These are phyloP conservation scores for Olivierus martensii DNA, from an alignment of 1,140 invertebrate genomes.

Conservation along the genomic window DNA sequence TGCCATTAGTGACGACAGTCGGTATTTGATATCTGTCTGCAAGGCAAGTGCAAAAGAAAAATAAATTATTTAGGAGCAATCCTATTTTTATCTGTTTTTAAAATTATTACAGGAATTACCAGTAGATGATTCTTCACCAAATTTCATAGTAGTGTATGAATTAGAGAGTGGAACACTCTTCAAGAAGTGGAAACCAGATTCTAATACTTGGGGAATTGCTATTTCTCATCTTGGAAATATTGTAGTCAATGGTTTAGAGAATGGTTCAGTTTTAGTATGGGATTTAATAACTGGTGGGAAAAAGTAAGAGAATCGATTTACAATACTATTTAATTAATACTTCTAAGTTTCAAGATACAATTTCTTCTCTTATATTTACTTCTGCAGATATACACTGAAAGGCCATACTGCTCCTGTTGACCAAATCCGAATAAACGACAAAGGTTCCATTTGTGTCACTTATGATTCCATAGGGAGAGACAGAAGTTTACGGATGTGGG, in stretches of 20 bases:
- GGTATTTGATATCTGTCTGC: slow-evolving; percentile 44
- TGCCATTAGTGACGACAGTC: slow-evolving; percentile 69
- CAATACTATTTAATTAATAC: too few relatives aligned
- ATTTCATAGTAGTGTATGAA: slow-evolving; percentile 82
- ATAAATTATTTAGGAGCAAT: too few relatives aligned
- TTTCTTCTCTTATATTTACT: too few relatives aligned
- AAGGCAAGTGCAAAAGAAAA: slow-evolving; percentile 35
- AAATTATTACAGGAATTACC: too few relatives aligned
- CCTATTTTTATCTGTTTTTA: too few relatives aligned
- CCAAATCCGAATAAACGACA: slow-evolving; percentile 48
- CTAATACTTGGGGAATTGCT: slow-evolving; percentile 59
- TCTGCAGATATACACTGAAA: slow-evolving; percentile 42
- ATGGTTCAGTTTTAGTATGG: slow-evolving; percentile 68
- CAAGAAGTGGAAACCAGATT: slow-evolving; percentile 67
- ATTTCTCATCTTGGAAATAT: slow-evolving; percentile 62
- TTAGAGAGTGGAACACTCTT: slow-evolving; percentile 77
- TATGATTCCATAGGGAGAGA: slow-evolving; percentile 52
- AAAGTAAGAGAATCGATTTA: too few relatives aligned
- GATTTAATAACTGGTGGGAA: slow-evolving; percentile 60
- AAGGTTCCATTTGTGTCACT: slow-evolving; percentile 51
- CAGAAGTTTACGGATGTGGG: slow-evolving; percentile 58
- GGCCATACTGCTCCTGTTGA: slow-evolving; percentile 62
- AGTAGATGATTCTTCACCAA: slow-evolving; percentile 42
- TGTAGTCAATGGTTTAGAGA: slow-evolving; percentile 64
- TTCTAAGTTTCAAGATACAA: too few relatives aligned